A percentile compares a stretch with the other conserved stretches of the same genome.
phyloP scores from a whole-genome alignment of 2,113 vertebrate genomes.

The Epinephelus fuscoguttatus region DNA sequence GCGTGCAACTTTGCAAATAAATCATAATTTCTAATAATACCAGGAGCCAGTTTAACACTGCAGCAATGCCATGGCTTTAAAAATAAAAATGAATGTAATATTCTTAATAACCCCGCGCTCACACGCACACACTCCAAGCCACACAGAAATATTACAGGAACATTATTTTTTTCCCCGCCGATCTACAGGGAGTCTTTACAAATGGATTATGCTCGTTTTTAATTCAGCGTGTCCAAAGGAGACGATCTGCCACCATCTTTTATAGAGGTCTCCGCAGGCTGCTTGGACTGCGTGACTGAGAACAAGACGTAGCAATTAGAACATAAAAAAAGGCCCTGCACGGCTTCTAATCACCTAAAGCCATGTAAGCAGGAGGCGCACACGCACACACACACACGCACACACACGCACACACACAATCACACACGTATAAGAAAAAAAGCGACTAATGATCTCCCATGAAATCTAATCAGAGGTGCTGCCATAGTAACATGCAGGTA shows the following conservation, averaged over 20 bases:
- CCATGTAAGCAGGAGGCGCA: slow-evolving; percentile 44
- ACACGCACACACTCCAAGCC: not conserved
- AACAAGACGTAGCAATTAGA: slow-evolving; percentile 73
- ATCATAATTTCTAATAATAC: not conserved
- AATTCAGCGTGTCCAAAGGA: slow-evolving; percentile 61
- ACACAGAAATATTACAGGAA: slow-evolving; percentile 1
- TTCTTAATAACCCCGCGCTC: not conserved
- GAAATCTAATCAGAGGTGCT: slow-evolving; percentile 11
- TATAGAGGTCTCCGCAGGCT: slow-evolving; percentile 61
- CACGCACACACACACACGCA: not conserved
- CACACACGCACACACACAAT: not conserved
- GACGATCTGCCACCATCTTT: slow-evolving; percentile 60
- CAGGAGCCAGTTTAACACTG: not conserved
- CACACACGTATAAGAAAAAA: slow-evolving; percentile 1
- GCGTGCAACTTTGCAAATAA: not conserved
- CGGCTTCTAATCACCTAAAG: slow-evolving; percentile 66
- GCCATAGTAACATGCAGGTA: not conserved
- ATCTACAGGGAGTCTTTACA: slow-evolving; percentile 55
- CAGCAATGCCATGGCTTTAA: not conserved
- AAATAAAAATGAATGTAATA: not conserved
- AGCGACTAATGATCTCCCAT: slow-evolving; percentile 24
- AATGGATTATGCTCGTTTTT: slow-evolving; percentile 58
- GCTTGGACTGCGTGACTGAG: slow-evolving; percentile 69
- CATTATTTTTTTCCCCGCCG: not conserved
- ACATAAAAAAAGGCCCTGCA: slow-evolving; percentile 47